A percentile compares a stretch with the other conserved stretches of the same genome.
phyloP scores from a whole-genome alignment of 2,888 invertebrate species.

The Pseudococcus jackbeardsleyi region DNA sequence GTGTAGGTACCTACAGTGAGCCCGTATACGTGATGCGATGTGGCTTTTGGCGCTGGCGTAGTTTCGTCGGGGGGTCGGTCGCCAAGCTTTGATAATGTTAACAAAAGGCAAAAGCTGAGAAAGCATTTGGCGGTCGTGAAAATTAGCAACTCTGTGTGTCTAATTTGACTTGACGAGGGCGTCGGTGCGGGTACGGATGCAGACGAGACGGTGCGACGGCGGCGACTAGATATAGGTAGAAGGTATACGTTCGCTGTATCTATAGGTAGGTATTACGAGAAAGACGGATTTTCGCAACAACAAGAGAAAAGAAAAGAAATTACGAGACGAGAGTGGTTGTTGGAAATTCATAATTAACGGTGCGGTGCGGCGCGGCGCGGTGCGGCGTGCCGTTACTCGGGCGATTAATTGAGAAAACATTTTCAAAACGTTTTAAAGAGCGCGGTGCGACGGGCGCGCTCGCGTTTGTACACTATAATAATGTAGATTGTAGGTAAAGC shows the following conservation, averaged over 20 bases:
- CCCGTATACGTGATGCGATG: background rate
- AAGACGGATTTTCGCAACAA: background rate
- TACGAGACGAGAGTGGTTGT: background rate
- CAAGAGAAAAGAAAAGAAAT: background rate
- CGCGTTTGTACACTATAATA: too few species aligned
- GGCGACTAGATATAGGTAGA: background rate
- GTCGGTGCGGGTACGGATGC: background rate
- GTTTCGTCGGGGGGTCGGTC: background rate
- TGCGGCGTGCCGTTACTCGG: constrained; percentile 11
- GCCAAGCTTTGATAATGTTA: constrained; percentile 20
- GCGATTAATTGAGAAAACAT: constrained; percentile 43
- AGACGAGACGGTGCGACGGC: too few species aligned
- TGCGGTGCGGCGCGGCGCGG: background rate
- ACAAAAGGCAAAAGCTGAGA: constrained; percentile 3
- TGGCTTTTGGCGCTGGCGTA: background rate
- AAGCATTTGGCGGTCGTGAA: background rate
- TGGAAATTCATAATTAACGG: constrained; percentile 38
- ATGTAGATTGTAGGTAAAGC: too few species aligned
- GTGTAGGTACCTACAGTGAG: background rate
- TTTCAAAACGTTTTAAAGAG: constrained; percentile 44
- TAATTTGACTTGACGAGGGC: background rate
- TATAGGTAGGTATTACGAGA: background rate
- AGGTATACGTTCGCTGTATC: background rate
- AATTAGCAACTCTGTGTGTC: constrained; percentile 13
- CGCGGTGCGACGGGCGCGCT: background rate